Base-by-base conservation (phyloP, 2,113 vertebrate species). In the Crotalus viridis region DNA sequence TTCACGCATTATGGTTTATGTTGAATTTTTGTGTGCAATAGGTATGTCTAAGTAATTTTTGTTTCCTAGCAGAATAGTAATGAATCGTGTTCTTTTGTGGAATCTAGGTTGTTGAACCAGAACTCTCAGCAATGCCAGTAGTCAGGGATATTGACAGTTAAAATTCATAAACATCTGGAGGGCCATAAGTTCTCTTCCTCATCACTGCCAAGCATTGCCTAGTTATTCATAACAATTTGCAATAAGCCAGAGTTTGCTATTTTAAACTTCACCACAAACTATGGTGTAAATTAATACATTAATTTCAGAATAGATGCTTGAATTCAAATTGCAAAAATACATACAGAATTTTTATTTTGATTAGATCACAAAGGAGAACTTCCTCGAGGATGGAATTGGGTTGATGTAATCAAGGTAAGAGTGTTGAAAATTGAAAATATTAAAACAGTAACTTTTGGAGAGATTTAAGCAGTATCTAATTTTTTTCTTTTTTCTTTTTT, bases 311-410 rank as follows among this genome's bases (percentile, higher is more conserved):
- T 57, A 57, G n/a, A 85, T 94, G 5, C 1, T 51, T 13, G 10
- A 81, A 85, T 17, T 33, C 91, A 48, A 10, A n/a, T 69, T 91
- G 64, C 0, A 92, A 21, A n/a, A 39, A 81, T 81, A 19, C n/a
- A 81, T 3, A 74, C 1, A 74, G 3, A 90, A 33, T 89, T 91
- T 52, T 87, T 64, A 57, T 87, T 90, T 85, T 93, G 55, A 24
- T 39, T 64, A 93, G 99, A 99, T 98, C 97, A 99, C 96, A 99
- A 98, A 96, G 99, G 99, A 10, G 99, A 99, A 28, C 98, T 99
- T 88, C 99, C 99, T 0, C 97, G 99, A 97, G 99, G 99, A 15
- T 99, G 99, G 99, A 98, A 99, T 97, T 99, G 99, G 99, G 98
- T 99, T 17, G 99, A 99, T 3, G 99, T 99, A 24, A 98, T 99